Base-by-base conservation (phyloP, 2,888 invertebrate species). In the Pammene aurita region DNA sequence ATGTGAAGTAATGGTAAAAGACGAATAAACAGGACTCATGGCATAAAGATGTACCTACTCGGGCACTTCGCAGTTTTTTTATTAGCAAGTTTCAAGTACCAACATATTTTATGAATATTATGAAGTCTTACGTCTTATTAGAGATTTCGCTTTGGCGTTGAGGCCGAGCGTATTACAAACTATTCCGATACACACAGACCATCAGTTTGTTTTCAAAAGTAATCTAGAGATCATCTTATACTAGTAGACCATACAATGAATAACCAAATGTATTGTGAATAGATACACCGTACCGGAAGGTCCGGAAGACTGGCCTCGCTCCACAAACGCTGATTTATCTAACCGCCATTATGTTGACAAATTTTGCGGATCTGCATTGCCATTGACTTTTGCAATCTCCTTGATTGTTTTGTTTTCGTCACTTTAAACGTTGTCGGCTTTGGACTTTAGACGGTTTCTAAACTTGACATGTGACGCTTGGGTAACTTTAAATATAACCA, bases 271-370 rank as follows among this genome's bases (percentile, higher is more conserved):
- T 74, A 73, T 76, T 74, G 72, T 54, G 54, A 54, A 35, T 54
- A 34, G n/a, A 54, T 54, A 34, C 13, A 11, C 11, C 18, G 11
- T n/a, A 16, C 50, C 50, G 50, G 50, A 26, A 50, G 18, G 50
- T 50, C 70, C 73, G 73, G 71, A 73, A 73, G 72, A 61, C 57
- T 70, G 78, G 74, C 83, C 83, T 85, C 78, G 84, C 74, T 78
- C 78, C 73, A 76, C 72, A 72, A 76, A 69, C 72, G 57, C 67
- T 65, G 60, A 67, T 68, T 50, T 64, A 73, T 76, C 66, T 74
- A 62, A 70, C 71, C 67, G 44, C 54, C 56, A 50, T 63, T 35
- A 52, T 63, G 42, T 67, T 63, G 57, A 57, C 57, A 63, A 67
- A 62, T 62, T 58, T 34, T 16, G 50, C 42, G 48, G 57, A 50